Evolutionary conservation across 2,888 invertebrate genomes (phyloP), one percentile per base, ranked within the genome.

Genomic region (Drosophila mulleri): DNA sequence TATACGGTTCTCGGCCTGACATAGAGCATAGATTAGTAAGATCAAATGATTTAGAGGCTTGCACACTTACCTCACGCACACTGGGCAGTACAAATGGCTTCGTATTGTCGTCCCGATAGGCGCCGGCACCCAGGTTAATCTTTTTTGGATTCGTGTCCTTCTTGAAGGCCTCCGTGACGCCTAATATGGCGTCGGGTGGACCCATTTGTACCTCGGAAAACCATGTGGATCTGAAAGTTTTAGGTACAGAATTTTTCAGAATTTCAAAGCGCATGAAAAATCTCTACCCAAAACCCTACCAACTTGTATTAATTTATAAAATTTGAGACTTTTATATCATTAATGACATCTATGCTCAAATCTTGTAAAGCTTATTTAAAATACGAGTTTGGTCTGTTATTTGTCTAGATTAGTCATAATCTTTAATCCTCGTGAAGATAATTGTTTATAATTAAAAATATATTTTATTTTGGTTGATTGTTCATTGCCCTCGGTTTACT

Each of bases 131-230:
- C 58, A 99, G 95, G 93, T 99, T 99, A 75, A 99, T 97, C 94
- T 99, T 99, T 84, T 98, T 98, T 0, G 98, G 95, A 92, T 98
- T 96, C 3, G 94, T 94, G 92, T 99, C 99, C 72, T 94, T 95
- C 92, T 98, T 99, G 93, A 94, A 99, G 0, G 99, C 99, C 93
- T 99, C 99, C 0, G 98, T 97, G 47, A 99, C 97, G 42, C 99
- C 99, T 57, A 99, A 94, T 94, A 99, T 99, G 29, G 98, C 97
- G 94, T 99, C 99, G 7, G 99, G 99, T 20, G 99, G 99, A 6
- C 99, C 99, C 98, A 98, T 97, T 92, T 96, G 95, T 11, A 99
- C 98, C 92, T 96, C 95, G 67, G 95, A 93, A 96, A 97, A 98
- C 96, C 96, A 97, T 82, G 96, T 71, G 32, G 89, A 95, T 91